These are phyloP conservation scores for Kuschelorhynchus macadamiae DNA, from an alignment of 2,888 invertebrate genomes.

Conservation along the genomic window DNA sequence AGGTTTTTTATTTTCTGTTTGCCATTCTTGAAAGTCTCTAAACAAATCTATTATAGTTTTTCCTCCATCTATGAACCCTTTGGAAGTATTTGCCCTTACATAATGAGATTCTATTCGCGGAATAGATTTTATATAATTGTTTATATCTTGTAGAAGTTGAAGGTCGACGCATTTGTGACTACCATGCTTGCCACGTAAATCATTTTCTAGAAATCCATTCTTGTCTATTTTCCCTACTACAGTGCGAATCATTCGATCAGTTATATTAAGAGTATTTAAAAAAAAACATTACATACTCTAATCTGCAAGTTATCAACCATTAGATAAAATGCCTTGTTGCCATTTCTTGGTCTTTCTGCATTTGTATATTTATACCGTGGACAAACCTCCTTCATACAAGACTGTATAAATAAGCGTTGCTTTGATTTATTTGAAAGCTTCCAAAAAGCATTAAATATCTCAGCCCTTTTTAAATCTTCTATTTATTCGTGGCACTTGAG, in stretches of 20 bases:
- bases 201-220: constrained; percentile 15
- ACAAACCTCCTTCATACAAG: constrained; percentile 4
- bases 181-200: constrained; percentile 12
- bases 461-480: background rate
- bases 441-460: constrained; percentile 18
- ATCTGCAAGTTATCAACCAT: background rate
- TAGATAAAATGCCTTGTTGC: constrained; percentile 8
- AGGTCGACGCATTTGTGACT: background rate
- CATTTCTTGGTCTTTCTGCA: constrained; percentile 11
- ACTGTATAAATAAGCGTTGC: constrained; percentile 7
- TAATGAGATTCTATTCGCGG: constrained; percentile 27
- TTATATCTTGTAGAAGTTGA: constrained; percentile 1
- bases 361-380: constrained; percentile 9
- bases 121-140: constrained; percentile 9
- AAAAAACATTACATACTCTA: constrained; percentile 27
- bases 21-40: constrained; percentile 16
- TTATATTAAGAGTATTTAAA: constrained; percentile 5
- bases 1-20: constrained; percentile 6
- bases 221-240: background rate
- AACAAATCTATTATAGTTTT: constrained; percentile 8
- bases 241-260: constrained; percentile 16
- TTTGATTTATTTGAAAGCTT: background rate
- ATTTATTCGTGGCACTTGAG: constrained; percentile 8
- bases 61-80: constrained; percentile 19
- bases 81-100: background rate